phyloP scores from a whole-genome alignment of 2,888 invertebrate genomes.

The Stictocephala bisonia region DNA sequence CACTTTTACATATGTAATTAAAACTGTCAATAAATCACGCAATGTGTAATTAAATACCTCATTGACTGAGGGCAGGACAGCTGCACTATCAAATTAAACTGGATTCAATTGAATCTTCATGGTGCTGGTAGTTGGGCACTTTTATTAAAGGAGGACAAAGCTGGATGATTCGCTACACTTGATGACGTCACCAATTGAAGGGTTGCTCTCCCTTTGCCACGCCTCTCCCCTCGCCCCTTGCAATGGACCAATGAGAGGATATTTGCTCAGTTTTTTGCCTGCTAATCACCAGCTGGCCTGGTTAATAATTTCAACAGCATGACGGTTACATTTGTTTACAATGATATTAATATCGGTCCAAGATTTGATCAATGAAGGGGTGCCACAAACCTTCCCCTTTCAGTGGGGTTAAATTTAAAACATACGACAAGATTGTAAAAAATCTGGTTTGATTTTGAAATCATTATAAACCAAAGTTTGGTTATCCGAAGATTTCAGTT shows the following conservation, averaged over 20 bases:
- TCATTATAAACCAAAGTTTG: too few species aligned
- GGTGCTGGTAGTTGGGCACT: conserved; percentile 37
- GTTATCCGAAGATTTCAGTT: too few species aligned
- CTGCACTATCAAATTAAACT: conserved; percentile 45
- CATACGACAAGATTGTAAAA: too few species aligned
- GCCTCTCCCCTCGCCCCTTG: conserved; percentile 22
- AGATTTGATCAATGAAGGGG: conserved; percentile 36
- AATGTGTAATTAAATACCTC: conserved; percentile 19
- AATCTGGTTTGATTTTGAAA: too few species aligned
- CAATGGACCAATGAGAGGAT: background rate
- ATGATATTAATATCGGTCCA: conserved; percentile 42
- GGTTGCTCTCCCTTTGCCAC: conserved; percentile 8
- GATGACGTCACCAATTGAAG: conserved; percentile 42
- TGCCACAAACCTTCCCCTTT: too few species aligned
- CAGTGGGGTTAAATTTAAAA: too few species aligned
- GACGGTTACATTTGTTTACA: conserved; percentile 44
- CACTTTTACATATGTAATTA: conserved; percentile 28
- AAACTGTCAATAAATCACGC: conserved; percentile 32
- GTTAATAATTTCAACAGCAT: conserved; percentile 36
- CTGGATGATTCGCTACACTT: conserved; percentile 18
- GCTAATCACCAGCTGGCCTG: conserved; percentile 29
- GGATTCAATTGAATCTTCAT: conserved; percentile 46
- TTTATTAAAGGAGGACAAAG: conserved; percentile 34
- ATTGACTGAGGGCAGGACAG: conserved; percentile 36
- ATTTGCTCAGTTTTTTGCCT: background rate